Percentiles rank a stretch among this genome's conserved stretches.
phyloP scores from a whole-genome alignment of 2,797 vertebrate species.

The Acipenser ruthenus region DNA sequence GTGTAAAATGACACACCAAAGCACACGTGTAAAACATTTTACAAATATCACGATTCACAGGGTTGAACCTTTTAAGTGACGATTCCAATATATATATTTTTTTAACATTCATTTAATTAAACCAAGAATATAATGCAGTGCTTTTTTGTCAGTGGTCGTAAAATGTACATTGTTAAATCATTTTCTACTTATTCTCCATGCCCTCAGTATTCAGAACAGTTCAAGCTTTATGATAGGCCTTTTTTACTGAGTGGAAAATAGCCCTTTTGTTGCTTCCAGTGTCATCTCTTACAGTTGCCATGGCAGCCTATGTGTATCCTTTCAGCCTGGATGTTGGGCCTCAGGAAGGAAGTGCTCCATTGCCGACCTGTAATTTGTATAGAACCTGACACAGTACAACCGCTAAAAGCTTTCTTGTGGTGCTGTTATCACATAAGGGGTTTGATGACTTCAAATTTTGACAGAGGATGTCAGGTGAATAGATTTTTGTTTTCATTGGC shows the following conservation, averaged over 20 bases:
- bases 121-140: too few species aligned
- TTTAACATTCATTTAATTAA: too few species aligned
- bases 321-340: conserved; percentile 69
- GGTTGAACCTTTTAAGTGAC: too few species aligned
- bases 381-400: conserved; percentile 67
- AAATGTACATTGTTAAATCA: conserved; percentile 47
- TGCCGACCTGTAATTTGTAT: conserved; percentile 65
- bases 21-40: too few species aligned
- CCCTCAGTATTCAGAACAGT: conserved; percentile 50
- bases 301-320: conserved; percentile 62
- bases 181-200: conserved; percentile 33
- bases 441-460: too few species aligned
- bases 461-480: too few species aligned
- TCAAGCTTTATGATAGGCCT: conserved; percentile 59
- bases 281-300: conserved; percentile 67
- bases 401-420: conserved; percentile 64
- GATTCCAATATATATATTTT: too few species aligned
- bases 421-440: conserved; percentile 67
- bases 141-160: too few species aligned
- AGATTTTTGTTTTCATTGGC: too few species aligned
- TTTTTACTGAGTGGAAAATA: conserved; percentile 63
- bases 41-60: too few species aligned
- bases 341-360: conserved; percentile 71
- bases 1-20: too few species aligned
- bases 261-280: conserved; percentile 66